Percentiles rank a stretch among this genome's conserved stretches.
Evolutionary conservation across 2,797 vertebrate genomes (phyloP).

Genomic region (Galagoides demidoff): DNA sequence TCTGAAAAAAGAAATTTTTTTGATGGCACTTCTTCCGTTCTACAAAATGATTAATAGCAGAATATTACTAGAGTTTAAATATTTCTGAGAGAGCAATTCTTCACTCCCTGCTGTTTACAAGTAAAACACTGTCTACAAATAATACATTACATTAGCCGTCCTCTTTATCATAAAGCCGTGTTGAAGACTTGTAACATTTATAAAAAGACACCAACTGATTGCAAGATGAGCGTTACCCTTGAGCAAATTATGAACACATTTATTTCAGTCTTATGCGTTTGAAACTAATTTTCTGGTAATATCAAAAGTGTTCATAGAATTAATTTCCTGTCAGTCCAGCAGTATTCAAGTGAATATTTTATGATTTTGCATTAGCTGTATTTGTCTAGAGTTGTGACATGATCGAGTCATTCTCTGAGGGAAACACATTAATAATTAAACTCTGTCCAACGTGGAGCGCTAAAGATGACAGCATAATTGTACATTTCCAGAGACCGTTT

Average conservation of each 20-base stretch:
- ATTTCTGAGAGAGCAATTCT: slow-evolving; percentile 86
- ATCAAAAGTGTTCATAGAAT: slow-evolving; percentile 93
- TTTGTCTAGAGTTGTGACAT: slow-evolving; percentile 97
- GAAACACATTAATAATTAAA: slow-evolving; percentile 99
- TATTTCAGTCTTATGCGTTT: slow-evolving; percentile 91
- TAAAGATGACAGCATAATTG: slow-evolving; percentile 93
- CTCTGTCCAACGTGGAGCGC: slow-evolving; percentile 92
- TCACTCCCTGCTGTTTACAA: slow-evolving; percentile 89
- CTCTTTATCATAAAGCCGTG: slow-evolving; percentile 89
- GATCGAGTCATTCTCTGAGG: slow-evolving; percentile 94
- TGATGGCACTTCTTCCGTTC: slow-evolving; percentile 74
- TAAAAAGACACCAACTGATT: slow-evolving; percentile 90
- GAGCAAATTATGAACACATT: slow-evolving; percentile 93
- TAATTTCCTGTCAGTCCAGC: slow-evolving; percentile 94
- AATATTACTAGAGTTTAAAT: slow-evolving; percentile 88
- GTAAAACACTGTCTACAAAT: slow-evolving; percentile 88
- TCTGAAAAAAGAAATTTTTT: slow-evolving; percentile 45
- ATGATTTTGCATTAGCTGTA: slow-evolving; percentile 97
- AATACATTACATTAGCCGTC: slow-evolving; percentile 89
- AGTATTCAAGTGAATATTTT: slow-evolving; percentile 96
- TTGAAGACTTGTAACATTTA: slow-evolving; percentile 90
- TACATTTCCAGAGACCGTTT: slow-evolving; percentile 89
- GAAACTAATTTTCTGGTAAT: slow-evolving; percentile 93
- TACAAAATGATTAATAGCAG: slow-evolving; percentile 84
- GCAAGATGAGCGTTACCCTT: slow-evolving; percentile 90